These are phyloP conservation scores for Chrysolina americana DNA, from an alignment of 2,888 invertebrate species.

Conservation along the genomic window DNA sequence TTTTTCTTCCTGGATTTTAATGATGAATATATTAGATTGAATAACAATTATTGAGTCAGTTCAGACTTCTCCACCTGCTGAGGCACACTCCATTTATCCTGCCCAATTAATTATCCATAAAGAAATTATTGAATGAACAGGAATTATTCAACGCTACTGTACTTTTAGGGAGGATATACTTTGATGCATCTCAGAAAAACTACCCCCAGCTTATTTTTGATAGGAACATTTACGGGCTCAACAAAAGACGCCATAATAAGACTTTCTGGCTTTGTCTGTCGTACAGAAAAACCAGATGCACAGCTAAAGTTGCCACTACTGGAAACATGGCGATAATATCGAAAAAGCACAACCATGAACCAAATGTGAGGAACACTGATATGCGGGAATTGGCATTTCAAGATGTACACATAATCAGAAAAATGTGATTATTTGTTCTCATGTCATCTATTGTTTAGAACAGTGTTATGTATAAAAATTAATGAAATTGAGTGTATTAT, in stretches of 20 bases:
- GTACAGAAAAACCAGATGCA: constrained; percentile 53
- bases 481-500: too few relatives aligned
- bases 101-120: too few relatives aligned
- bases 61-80: too few relatives aligned
- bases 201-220: constrained; percentile 51
- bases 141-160: constrained; percentile 1
- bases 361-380: constrained; percentile 43
- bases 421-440: background rate
- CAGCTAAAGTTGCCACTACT: constrained; percentile 50
- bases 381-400: constrained; percentile 43
- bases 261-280: constrained; percentile 55
- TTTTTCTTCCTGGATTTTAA: too few relatives aligned
- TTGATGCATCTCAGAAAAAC: constrained; percentile 41
- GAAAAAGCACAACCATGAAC: constrained; percentile 47
- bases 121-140: background rate
- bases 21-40: too few relatives aligned
- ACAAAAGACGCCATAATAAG: constrained; percentile 50
- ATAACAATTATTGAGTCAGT: too few relatives aligned
- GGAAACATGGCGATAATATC: constrained; percentile 43
- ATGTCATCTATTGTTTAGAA: too few relatives aligned
- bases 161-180: constrained; percentile 46
- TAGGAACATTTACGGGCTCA: constrained; percentile 46
- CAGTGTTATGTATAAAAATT: too few relatives aligned
- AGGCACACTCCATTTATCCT: too few relatives aligned
- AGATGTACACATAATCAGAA: constrained; percentile 32